Conservation (phyloP, 2,113 vertebrate genomes). For the Gnathonemus longibarbis region DNA sequence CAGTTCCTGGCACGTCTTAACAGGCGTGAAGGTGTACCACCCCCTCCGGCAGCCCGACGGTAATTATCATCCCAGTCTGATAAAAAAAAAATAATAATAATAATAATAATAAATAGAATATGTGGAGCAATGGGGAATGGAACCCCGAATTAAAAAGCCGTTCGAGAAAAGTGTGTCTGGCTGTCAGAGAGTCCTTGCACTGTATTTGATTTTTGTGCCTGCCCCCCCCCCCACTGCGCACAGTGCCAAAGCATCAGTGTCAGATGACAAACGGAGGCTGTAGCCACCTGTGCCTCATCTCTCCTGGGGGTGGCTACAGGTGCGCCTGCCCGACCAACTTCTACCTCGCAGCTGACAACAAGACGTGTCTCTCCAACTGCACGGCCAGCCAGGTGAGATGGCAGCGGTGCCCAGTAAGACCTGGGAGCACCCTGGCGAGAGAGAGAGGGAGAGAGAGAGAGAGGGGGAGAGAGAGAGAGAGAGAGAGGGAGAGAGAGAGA, state of each 20-base stretch:
- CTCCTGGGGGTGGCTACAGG: constrained; percentile 73
- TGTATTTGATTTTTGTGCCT: not conserved
- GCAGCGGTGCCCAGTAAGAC: not conserved
- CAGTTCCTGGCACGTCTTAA: constrained; percentile 95
- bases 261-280: constrained; percentile 87
- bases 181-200: not conserved
- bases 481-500: not conserved
- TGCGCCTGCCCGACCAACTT: constrained; percentile 97
- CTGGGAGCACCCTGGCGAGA: not conserved
- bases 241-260: constrained; percentile 76
- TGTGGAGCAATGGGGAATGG: not conserved
- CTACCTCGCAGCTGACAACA: constrained; percentile 87
- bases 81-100: no score
- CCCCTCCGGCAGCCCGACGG: constrained; percentile 93
- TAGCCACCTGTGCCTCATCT: constrained; percentile 92
- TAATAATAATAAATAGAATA: not conserved
- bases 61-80: constrained; percentile 53
- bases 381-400: constrained; percentile 89
- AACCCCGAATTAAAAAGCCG: not conserved
- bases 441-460: not conserved
- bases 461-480: not conserved
- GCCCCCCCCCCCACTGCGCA: no score
- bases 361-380: constrained; percentile 93
- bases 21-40: constrained; percentile 94
- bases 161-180: not conserved